Base-by-base conservation (phyloP, 1,140 invertebrate species). In the Drosophila ambigua region DNA sequence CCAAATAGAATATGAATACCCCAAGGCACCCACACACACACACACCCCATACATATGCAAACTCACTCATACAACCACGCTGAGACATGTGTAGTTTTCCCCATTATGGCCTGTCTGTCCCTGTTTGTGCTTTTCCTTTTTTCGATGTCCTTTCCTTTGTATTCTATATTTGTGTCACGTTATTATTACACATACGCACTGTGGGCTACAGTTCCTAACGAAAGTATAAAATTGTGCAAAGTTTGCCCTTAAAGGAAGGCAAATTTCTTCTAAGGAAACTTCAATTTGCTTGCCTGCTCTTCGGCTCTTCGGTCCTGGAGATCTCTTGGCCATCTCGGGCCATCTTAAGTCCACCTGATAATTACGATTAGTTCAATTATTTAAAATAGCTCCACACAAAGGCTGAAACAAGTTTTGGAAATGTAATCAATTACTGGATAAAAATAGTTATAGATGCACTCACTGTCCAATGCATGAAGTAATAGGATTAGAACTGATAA, bases 81-180 rank as follows among this genome's bases (percentile, higher is more conserved):
- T 3, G 44, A 72, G 68, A 23, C 52, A 57, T 52, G 52, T 41
- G 45, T 58, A 71, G 66, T 68, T 57, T 60, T 75, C 45, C 24
- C 60, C 69, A 63, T 55, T 69, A 45, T 59, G 31, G 8, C 3
- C 8, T 31, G 31, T 9, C 8, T 8, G 39, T 63, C 53, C 26
- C 2, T 54, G 31, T 16, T 20, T 68, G 57, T 35, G 43, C 11
- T 39, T n/a, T 13, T 39, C 4, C 28, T 44, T 60, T 58, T 55
- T 6, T 35, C 39, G 16, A 20, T 58, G 43, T 16, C 46, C 44
- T 23, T 48, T 16, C 46, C 44, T 23, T 48, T 57, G 23, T 63
- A 39, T 84, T 78, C 59, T 16, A 78, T 61, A 85, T 88, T 79
- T 87, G 59, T 65, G 82, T 87, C 83, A 87, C 82, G 83, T 87